Base-by-base conservation (phyloP, 2,797 vertebrate species). In the Gambelia wislizenii region DNA sequence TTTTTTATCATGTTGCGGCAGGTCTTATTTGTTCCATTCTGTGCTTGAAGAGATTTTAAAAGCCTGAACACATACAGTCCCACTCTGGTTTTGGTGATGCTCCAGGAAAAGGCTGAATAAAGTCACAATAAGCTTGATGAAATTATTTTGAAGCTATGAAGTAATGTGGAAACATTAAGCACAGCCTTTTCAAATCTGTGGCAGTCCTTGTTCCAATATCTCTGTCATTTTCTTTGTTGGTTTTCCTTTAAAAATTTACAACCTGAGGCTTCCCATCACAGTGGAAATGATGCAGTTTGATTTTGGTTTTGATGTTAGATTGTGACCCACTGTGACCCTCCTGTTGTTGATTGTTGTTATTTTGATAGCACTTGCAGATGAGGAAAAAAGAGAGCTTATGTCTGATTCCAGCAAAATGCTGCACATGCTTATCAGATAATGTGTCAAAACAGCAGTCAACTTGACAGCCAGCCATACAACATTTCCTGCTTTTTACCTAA, bases 291-390 rank as follows among this genome's bases (percentile, higher is more conserved):
- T 81, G 76, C 18, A 1, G 84, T 94, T 85, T 1, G 7, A 2
- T 91, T 79, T 90, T 82, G 67, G 86, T 89, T 92, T 91, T 92
- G 89, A 44, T 84, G 89, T 70, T 90, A 90, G 82, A 10, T 74
- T 1, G 0, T 4, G 88, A 92, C 91, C 91, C 56, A 27, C 2
- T 59, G 78, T 90, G 87, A 95, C 86, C 86, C 81, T 22, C 42
- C 27, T 91, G 44, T 91, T 91, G 89, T 85, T 88, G 13, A 30
- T 75, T 93, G 0, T 88, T 52, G 49, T 22, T 88, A 56, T 7
- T 92, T 84, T 42, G 20, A 67, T 89, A 87, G 89, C 86, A 56
- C 79, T 92, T 89, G 33, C 42, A 80, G 69, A 74, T 77, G 76
- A 90, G 78, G 81, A 77, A 81, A 67, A 67, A 83, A 88, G 88